Percentiles rank a stretch among this genome's conserved stretches.
These are phyloP conservation scores for Tapera naevia DNA, from an alignment of 2,797 vertebrate genomes.

Conservation along the genomic window DNA sequence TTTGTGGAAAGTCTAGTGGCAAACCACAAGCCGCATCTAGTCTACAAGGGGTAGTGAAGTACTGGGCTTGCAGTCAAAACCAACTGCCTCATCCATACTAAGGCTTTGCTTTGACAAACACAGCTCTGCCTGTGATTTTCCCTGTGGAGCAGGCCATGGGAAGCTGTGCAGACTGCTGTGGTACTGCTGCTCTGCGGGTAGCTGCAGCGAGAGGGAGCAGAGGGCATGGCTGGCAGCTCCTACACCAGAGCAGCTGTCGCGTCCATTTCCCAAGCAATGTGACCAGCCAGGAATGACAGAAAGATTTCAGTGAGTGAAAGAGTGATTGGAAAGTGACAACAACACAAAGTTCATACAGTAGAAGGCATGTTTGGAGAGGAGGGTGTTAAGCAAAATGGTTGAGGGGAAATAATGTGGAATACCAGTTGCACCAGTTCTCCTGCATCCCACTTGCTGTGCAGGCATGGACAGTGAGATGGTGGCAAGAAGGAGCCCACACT, in stretches of 20 bases:
- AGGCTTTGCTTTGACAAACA: slow-evolving; percentile 9
- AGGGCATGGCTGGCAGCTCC: neutral
- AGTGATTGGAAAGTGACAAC: neutral
- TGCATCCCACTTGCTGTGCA: neutral
- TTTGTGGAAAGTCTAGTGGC: slow-evolving; percentile 9
- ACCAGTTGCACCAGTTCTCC: neutral
- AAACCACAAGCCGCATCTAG: slow-evolving; percentile 37
- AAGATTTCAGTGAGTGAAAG: neutral
- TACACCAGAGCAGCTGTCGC: neutral
- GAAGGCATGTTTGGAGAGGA: neutral
- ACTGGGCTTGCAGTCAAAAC: neutral
- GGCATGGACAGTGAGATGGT: neutral
- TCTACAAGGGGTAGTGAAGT: slow-evolving; percentile 15
- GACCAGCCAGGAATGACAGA: neutral
- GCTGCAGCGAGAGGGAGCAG: neutral
- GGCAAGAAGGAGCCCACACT: neutral
- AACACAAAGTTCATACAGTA: neutral
- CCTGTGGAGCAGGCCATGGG: neutral
- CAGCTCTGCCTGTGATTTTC: neutral
- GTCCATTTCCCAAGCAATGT: neutral
- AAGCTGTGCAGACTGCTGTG: neutral
- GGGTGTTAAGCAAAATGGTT: neutral
- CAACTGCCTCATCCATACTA: neutral
- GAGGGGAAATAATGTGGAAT: neutral
- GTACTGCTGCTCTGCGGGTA: rapidly evolving